Base-by-base conservation (phyloP, 2,797 vertebrate genomes). In the Naso thynnoides region DNA sequence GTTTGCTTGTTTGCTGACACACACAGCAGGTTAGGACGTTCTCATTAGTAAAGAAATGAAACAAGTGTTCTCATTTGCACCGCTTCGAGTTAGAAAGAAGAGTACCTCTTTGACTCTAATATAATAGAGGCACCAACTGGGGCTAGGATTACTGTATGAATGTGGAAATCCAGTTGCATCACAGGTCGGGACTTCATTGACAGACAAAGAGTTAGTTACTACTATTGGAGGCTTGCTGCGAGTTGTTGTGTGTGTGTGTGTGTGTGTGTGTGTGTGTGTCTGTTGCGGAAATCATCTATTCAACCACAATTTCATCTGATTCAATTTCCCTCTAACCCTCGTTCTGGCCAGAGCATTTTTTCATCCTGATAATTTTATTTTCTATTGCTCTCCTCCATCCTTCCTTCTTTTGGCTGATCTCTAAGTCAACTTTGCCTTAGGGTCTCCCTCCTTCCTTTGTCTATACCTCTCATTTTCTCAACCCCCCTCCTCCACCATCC, bases 261-360 rank as follows among this genome's bases (percentile, higher is more conserved):
- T 68, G 29, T 41, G 52, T 54, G 29, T 63, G 31, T 78, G 66
- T 70, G 68, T 81, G 55, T 69, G 49, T 54, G 49, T 54, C 67
- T 73, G 39, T 76, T 77, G 70, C 61, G 79, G 71, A 87, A 86
- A 81, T 87, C 70, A 85, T 89, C 82, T 82, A 70, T 76, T 88
- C 82, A 76, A 76, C 58, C 33, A 39, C 39, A 83, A 89, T 86
- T 87, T 63, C 62, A 73, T 88, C 86, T 88, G 86, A 89, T 89
- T 91, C 81, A 87, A 90, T 91, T 89, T 87, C 72, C 78, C 59
- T 59, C 72, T 61, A 84, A 74, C 69, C 57, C 78, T 74, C 50
- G 82, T 67, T 75, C 76, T 73, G 63, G 66, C 55, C 77, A 49
- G 65, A 79, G 76, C 73, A 73, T 85, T 89, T 73, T 70, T 81